Evolutionary conservation across 2,113 vertebrate species (phyloP).

Genomic region (Egretta garzetta): DNA sequence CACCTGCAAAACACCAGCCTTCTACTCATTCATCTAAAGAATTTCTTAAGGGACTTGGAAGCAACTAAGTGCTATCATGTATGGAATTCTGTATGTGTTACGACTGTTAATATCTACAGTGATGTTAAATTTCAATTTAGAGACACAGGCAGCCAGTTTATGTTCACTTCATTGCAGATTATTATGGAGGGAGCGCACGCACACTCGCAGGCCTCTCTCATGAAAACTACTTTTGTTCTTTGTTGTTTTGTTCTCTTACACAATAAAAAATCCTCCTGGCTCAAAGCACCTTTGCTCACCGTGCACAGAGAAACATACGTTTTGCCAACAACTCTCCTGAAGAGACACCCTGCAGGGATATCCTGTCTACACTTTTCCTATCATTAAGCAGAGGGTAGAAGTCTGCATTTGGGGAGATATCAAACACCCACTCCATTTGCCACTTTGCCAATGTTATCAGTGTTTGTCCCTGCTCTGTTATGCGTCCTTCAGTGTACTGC

Average conservation of each 20-base stretch:
- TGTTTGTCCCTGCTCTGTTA: not conserved
- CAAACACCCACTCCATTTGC: not conserved
- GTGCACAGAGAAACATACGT: not conserved
- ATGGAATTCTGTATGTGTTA: too few species aligned
- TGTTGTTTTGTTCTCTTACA: constrained; percentile 29
- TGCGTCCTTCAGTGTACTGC: not conserved
- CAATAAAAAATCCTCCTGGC: constrained; percentile 17
- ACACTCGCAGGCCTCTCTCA: not conserved
- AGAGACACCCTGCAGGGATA: constrained; percentile 36
- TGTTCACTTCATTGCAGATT: not conserved
- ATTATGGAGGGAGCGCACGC: not conserved
- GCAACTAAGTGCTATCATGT: not conserved
- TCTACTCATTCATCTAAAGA: not conserved
- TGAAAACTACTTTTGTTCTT: constrained; percentile 20
- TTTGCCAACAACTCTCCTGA: not conserved
- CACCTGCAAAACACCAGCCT: not conserved
- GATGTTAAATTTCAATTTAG: not conserved
- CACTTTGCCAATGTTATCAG: not conserved
- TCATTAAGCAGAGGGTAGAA: not conserved
- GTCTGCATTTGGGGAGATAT: not conserved
- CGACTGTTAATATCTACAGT: not conserved
- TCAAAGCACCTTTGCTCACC: not conserved
- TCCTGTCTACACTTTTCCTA: constrained; percentile 21
- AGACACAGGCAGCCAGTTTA: not conserved
- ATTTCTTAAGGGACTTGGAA: not conserved